Base-by-base conservation (phyloP, 2,113 vertebrate genomes). In the Sander lucioperca region DNA sequence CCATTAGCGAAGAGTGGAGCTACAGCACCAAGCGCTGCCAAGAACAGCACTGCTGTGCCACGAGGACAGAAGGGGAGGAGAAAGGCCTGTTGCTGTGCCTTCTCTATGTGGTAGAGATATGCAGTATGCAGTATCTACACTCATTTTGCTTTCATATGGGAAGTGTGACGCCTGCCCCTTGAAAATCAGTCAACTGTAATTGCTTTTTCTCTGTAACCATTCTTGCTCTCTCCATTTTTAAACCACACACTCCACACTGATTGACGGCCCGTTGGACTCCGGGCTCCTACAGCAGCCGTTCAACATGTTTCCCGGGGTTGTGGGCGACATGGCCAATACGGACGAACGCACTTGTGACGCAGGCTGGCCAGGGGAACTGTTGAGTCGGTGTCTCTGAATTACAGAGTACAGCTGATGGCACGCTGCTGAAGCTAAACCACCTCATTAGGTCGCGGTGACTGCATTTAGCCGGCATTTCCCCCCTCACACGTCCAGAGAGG, bases 371-470 rank as follows among this genome's bases (percentile, higher is more conserved):
- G 82, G 72, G 77, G 88, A 91, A 88, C 77, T 74, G 73, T 84
- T 79, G 89, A 90, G 82, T 89, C 68, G 76, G 82, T 90, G 88
- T 85, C 54, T 88, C 85, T 64, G 91, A 93, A 94, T 94, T 94
- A 92, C 86, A 94, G 91, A 90, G 90, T 92, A 87, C 18, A 76
- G 72, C 81, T 80, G 66, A 80, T 86, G 85, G 72, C 83, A 51
- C 53, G 72, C 85, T 89, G 90, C 89, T 82, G 85, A 78, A 86
- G 83, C 82, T 80, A 81, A 91, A 94, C 94, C 92, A 89, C 92
- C 89, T 92, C 87, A 89, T 95, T 95, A 95, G 86, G 71, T 88
- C 48, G 90, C 27, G 94, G 93, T 92, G 90, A 89, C 88, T 92
- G 88, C 88, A 91, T 91, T 89, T 91, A 90, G 84, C 82, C 84